These are phyloP conservation scores for Quiscalus mexicanus DNA, from an alignment of 2,113 vertebrate genomes.

Conservation along the genomic window DNA sequence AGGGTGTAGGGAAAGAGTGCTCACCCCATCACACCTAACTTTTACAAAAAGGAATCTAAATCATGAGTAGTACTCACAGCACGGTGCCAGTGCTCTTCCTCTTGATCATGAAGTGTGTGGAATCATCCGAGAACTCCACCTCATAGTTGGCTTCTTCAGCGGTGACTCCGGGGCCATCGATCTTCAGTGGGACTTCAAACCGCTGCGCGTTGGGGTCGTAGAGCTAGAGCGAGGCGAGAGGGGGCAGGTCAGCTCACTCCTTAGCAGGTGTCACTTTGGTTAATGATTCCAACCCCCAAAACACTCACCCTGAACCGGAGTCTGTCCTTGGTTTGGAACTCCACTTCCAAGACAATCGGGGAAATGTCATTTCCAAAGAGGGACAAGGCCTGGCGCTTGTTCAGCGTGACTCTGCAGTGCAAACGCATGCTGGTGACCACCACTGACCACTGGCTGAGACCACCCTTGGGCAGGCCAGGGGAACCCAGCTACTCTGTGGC, in stretches of 20 bases:
- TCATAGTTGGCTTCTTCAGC: not conserved
- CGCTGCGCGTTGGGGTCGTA: constrained; percentile 26
- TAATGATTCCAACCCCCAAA: not conserved
- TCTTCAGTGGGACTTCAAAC: constrained; percentile 58
- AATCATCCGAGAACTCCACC: not conserved
- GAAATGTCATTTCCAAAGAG: constrained; percentile 42
- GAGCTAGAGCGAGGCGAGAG: not conserved
- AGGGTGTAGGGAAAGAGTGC: not conserved
- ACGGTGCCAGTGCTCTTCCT: constrained; percentile 47
- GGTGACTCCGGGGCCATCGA: not conserved
- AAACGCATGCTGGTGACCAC: not conserved
- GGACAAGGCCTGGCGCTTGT: not conserved
- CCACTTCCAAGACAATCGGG: not conserved
- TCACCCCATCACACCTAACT: not conserved
- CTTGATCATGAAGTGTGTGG: not conserved
- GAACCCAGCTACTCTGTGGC: not conserved
- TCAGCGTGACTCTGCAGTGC: not conserved
- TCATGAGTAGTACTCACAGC: constrained; percentile 27
- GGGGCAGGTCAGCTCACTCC: not conserved
- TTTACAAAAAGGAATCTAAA: not conserved
- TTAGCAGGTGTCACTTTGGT: not conserved
- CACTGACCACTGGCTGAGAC: fast-evolving
- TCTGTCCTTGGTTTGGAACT: constrained; percentile 43
- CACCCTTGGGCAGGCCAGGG: fast-evolving
- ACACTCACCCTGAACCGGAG: constrained; percentile 48